Evolutionary conservation across 2,113 vertebrate genomes (phyloP).

Genomic region (Thamnophis sirtalis): DNA sequence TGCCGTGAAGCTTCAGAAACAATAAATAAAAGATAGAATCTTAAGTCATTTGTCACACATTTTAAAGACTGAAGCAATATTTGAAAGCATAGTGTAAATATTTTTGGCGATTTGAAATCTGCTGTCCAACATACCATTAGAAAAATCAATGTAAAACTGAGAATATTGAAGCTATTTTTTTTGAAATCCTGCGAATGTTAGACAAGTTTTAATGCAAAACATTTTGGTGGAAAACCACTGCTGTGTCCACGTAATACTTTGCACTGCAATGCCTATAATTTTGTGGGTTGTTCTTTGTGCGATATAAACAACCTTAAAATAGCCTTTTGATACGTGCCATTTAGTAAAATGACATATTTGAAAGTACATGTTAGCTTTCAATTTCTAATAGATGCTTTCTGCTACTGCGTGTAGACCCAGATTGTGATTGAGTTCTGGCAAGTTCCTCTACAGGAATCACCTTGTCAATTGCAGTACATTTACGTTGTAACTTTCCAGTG

Average conservation of each 20-base stretch:
- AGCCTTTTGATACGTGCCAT: background rate
- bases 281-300: background rate
- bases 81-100: background rate
- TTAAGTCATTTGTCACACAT: background rate
- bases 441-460: background rate
- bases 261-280: background rate
- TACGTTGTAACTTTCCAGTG: background rate
- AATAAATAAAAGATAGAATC: background rate
- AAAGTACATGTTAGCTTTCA: background rate
- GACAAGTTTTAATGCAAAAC: background rate
- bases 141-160: background rate
- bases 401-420: background rate
- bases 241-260: background rate
- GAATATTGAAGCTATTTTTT: background rate
- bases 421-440: background rate
- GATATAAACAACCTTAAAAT: slow-evolving; percentile 2
- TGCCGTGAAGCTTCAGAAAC: background rate
- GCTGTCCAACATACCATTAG: background rate
- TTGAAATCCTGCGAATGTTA: background rate
- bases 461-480: background rate
- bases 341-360: slow-evolving; percentile 13
- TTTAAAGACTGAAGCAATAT: background rate
- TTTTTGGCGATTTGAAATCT: background rate
- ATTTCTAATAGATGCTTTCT: slow-evolving; percentile 11
- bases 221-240: background rate